Evolutionary conservation across 2,113 vertebrate genomes (phyloP).

Genomic region (Delphinapterus leucas): DNA sequence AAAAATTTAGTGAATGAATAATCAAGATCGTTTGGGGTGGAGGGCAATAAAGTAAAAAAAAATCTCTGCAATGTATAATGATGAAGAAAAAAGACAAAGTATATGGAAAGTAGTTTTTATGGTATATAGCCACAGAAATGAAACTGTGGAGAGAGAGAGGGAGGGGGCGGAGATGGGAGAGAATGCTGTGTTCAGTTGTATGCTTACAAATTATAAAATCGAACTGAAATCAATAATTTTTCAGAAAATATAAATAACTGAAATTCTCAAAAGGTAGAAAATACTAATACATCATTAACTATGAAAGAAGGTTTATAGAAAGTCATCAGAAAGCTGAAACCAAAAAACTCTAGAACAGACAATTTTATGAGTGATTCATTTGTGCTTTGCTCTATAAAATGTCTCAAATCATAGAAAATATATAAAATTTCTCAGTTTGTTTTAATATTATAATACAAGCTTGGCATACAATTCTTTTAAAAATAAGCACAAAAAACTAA

Average conservation of each 20-base stretch:
- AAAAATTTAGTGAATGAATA: constrained; percentile 1
- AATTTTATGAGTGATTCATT: not conserved
- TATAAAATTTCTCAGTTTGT: not conserved
- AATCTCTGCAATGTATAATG: not conserved
- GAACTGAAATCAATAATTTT: not conserved
- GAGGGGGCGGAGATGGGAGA: not conserved
- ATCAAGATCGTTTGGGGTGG: not conserved
- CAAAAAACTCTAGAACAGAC: not conserved
- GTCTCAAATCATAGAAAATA: not conserved
- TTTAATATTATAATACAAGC: not conserved
- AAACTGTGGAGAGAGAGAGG: not conserved
- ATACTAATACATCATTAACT: not conserved
- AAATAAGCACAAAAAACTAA: not conserved
- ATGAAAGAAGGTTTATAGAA: not conserved
- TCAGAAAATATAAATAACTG: not conserved
- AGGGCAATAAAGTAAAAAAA: not conserved
- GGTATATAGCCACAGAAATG: not conserved
- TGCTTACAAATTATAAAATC: not conserved
- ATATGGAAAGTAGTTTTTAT: not conserved
- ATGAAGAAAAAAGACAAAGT: not conserved
- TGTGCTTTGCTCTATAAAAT: not conserved
- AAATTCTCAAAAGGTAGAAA: not conserved
- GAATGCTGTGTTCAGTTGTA: not conserved
- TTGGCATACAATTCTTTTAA: not conserved
- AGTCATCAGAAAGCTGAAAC: not conserved